These are phyloP conservation scores for Chrysocyon brachyurus DNA, from an alignment of 2,797 vertebrate species.

Conservation along the genomic window DNA sequence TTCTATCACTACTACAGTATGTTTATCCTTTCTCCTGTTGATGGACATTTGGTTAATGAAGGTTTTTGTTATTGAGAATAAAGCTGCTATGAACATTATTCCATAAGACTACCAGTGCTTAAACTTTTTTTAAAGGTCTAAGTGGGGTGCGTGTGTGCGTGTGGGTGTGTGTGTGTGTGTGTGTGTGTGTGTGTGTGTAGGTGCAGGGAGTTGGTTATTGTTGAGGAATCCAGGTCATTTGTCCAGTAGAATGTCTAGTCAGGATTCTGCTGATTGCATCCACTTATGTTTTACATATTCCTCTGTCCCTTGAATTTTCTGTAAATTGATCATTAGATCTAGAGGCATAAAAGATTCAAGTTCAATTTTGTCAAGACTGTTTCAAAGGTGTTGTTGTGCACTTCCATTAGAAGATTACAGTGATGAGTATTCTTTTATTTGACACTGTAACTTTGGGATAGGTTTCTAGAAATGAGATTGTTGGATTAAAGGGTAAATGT, in stretches of 20 bases:
- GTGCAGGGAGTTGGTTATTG: background rate
- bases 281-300: slow-evolving; percentile 2
- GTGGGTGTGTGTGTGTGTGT: background rate
- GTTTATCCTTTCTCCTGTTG: slow-evolving; percentile 4
- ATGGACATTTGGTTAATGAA: background rate
- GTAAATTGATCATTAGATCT: background rate
- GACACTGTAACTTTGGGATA: background rate
- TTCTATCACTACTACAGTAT: background rate
- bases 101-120: background rate
- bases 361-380: slow-evolving; percentile 9
- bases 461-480: background rate
- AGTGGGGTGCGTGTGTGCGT: background rate
- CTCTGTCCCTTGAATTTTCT: slow-evolving; percentile 1
- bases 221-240: background rate
- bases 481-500: background rate
- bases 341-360: background rate
- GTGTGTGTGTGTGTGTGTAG: background rate
- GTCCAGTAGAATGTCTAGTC: background rate
- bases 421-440: slow-evolving; percentile 8
- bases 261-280: background rate
- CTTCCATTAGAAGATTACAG: background rate
- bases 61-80: slow-evolving; percentile 21
- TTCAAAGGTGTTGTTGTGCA: background rate
- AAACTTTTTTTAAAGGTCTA: background rate
- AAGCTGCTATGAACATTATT: slow-evolving; percentile 13